Conservation (phyloP, 2,888 invertebrate genomes). For the Urechis unicinctus region DNA sequence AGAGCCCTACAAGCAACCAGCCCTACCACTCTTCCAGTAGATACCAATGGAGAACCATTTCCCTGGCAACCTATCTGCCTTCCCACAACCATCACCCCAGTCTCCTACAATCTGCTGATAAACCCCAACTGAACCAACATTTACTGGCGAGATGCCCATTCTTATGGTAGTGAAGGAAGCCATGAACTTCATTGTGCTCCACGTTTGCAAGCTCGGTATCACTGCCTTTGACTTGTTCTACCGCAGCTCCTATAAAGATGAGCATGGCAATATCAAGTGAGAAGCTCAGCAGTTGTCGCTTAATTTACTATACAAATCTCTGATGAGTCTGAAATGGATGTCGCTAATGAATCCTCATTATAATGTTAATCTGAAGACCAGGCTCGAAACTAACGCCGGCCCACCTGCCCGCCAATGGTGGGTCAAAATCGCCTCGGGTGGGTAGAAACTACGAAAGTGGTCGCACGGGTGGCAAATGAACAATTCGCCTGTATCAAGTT, state of each 20-base stretch:
- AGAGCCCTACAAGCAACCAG: neutral
- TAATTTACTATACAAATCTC: too few species aligned
- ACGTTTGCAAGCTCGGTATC: constrained; percentile 29
- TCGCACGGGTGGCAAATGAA: too few species aligned
- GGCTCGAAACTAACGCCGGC: too few species aligned
- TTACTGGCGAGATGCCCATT: constrained; percentile 64
- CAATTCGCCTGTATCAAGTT: too few species aligned
- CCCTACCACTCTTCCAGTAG: constrained; percentile 11
- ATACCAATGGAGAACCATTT: constrained; percentile 37
- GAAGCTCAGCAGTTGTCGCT: neutral
- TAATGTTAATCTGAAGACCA: too few species aligned
- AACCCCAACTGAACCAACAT: constrained; percentile 88
- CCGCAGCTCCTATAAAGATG: constrained; percentile 21
- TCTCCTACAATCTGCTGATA: constrained; percentile 79
- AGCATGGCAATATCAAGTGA: too few species aligned
- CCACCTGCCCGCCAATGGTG: too few species aligned
- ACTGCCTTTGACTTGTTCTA: constrained; percentile 51
- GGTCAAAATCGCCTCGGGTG: too few species aligned
- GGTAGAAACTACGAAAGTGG: too few species aligned
- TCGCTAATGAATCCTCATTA: too few species aligned
- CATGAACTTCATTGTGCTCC: constrained; percentile 47
- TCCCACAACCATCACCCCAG: constrained; percentile 49
- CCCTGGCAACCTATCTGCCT: constrained; percentile 47
- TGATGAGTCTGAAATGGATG: too few species aligned
- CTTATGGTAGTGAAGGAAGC: constrained; percentile 24